Base-by-base conservation (phyloP, 2,797 vertebrate genomes). In the Geotrypetes seraphini region DNA sequence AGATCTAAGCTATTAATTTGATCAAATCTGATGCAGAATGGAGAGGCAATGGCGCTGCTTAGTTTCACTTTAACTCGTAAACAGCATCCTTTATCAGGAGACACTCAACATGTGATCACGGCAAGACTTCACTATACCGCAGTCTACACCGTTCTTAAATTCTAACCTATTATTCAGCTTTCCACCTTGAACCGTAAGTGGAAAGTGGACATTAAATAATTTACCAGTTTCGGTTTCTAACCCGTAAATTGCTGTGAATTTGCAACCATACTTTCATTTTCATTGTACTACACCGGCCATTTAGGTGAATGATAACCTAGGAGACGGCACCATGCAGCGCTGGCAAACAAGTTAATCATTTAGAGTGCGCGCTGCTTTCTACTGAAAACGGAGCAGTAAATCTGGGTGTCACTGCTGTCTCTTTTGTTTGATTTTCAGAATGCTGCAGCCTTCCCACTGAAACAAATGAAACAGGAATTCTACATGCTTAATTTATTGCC, bases 311-410 rank as follows among this genome's bases (percentile, higher is more conserved):
- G 49, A 65, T 62, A 66, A 62, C 49, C 43, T 54, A 50, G 36
- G 57, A 66, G 52, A 64, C 53, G 62, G 60, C 52, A 66, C 57
- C 59, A 59, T 42, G 57, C 54, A 46, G 64, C 54, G 47, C 43
- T 58, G 50, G 50, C 43, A 69, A 72, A 61, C 59, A 67, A 64
- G 59, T 70, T 69, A 70, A 67, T 71, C 63, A 66, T 51, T 58
- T 61, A 53, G 53, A 60, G 52, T 60, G 57, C 41, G 43, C 37
- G 31, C 62, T 53, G 54, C 47, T 61, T 63, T 67, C 53, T 45
- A 16, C 29, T 55, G 61, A 45, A 63, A 68, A 67, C 52, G 56
- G 34, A 28, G 43, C 49, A 51, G 49, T 72, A 64, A 66, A 53
- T 66, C 54, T 66, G 51, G 17, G 44, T 54, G 53, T 46, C 56